Base-by-base conservation (phyloP, 1,140 invertebrate genomes). In the Lepeophtheirus salmonis region DNA sequence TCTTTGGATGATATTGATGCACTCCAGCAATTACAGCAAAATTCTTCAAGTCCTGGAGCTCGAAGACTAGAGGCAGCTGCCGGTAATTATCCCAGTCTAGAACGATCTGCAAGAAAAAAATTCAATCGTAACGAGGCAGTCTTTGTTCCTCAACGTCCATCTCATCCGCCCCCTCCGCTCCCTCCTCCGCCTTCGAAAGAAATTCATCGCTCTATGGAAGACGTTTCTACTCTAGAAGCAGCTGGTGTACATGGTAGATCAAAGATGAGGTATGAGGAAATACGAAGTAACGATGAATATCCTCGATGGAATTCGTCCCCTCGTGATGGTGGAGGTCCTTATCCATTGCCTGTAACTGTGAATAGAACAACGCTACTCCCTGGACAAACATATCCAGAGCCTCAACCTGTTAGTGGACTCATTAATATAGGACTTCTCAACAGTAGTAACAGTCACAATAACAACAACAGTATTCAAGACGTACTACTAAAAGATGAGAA, bases 341-440 rank as follows among this genome's bases (percentile, higher is more conserved):
- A 16, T 6, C 53, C 53, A 21, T n/a, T 41, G n/a, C n/a, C n/a
- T n/a, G n/a, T n/a, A n/a, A 10, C 30, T n/a, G 20, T 14, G 12
- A 12, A 22, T 3, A 21, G 22, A 51, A 61, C 51, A 22, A 64
- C 66, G 6, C 54, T 73, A 3, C 65, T 76, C 22, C 67, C 74
- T 16, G 71, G 72, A 57, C 71, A 74, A 63, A 71, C 68, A 48
- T 70, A 75, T 48, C 71, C 73, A 52, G 70, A 75, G 54, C 73
- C 72, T 62, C 22, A n/a, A 2, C 52, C 52, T 2, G 16, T 22
- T 14, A 54, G n/a, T 17, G 16, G 16, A 1, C 16, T 54, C 52
- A 16, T n/a, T 14, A 22, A 54, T 16, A 22, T 54, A 41, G 30
- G 14, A n/a, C 16, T 12, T 18, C 10, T 18, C 52, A 54, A 54